These are phyloP conservation scores for Cydia pomonella DNA, from an alignment of 1,140 invertebrate genomes.

Conservation along the genomic window DNA sequence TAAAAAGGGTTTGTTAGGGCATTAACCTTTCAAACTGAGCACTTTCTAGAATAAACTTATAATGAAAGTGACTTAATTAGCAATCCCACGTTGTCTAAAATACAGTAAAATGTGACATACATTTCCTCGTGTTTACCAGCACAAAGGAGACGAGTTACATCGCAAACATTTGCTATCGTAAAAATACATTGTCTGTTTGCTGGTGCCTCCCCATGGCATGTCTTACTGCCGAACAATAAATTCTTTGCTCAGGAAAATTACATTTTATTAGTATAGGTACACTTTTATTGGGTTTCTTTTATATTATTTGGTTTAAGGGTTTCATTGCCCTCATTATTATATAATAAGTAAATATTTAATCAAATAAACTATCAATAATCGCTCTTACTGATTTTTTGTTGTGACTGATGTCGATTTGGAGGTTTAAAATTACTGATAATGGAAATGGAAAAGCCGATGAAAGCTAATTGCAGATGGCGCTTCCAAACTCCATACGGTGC, in stretches of 20 bases:
- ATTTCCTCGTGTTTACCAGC: not conserved
- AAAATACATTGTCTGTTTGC: slow-evolving; percentile 19
- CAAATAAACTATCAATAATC: no score
- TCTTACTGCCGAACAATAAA: slow-evolving; percentile 16
- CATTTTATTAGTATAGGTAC: not conserved
- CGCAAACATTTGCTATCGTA: slow-evolving; percentile 10
- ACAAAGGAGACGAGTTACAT: not conserved
- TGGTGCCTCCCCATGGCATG: slow-evolving; percentile 8
- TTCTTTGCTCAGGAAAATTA: slow-evolving; percentile 14
- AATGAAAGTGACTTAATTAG: not conserved
- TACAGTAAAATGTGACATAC: not conserved
- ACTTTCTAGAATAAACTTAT: not conserved
- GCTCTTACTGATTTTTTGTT: no score
- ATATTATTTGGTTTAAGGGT: not conserved
- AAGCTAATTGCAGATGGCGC: no score
- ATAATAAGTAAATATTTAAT: not conserved
- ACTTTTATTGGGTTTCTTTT: not conserved
- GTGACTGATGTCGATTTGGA: no score
- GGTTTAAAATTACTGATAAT: no score
- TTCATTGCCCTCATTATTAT: not conserved
- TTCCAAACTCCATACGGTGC: no score
- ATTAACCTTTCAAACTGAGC: not conserved
- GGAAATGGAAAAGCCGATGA: no score
- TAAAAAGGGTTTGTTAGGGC: not conserved
- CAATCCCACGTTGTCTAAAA: not conserved